Conservation (phyloP, 2,888 invertebrate species). For the Pristionchus mayeri region DNA sequence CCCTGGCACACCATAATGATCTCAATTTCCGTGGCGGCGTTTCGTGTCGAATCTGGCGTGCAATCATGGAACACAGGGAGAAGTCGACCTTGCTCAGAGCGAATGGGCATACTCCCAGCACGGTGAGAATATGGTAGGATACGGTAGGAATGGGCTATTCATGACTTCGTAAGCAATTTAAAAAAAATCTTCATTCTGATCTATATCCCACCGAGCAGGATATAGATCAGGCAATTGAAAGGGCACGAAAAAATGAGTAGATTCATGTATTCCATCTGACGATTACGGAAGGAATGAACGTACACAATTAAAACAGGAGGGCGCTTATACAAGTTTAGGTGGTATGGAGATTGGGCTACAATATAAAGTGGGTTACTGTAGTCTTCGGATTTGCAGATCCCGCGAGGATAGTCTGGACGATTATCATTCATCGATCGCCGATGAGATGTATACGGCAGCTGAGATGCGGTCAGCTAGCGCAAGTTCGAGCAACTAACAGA, state of each 20-base stretch:
- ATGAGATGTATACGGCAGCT: conserved; percentile 61
- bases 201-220: too few relatives aligned
- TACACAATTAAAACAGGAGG: too few relatives aligned
- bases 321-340: too few relatives aligned
- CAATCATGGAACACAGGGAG: conserved; percentile 60
- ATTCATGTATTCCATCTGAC: too few relatives aligned
- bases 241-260: too few relatives aligned
- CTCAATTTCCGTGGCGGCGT: conserved; percentile 74
- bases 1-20: not conserved
- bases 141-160: not conserved
- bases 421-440: conserved; percentile 65
- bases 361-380: too few relatives aligned
- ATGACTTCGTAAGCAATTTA: too few relatives aligned
- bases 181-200: not conserved
- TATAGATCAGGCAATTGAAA: too few relatives aligned
- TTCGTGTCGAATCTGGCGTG: conserved; percentile 74
- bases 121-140: not conserved
- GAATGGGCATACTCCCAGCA: not conserved
- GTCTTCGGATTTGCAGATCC: conserved; percentile 10
- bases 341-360: too few relatives aligned
- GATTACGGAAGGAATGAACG: too few relatives aligned
- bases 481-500: not conserved
- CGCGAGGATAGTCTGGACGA: conserved; percentile 66
- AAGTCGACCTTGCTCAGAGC: conserved; percentile 26
- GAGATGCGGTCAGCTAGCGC: conserved; percentile 51